A percentile compares a stretch with the other conserved stretches of the same genome.
These are phyloP conservation scores for Nipponacmea schrenckii DNA, from an alignment of 2,888 invertebrate genomes.

Conservation along the genomic window DNA sequence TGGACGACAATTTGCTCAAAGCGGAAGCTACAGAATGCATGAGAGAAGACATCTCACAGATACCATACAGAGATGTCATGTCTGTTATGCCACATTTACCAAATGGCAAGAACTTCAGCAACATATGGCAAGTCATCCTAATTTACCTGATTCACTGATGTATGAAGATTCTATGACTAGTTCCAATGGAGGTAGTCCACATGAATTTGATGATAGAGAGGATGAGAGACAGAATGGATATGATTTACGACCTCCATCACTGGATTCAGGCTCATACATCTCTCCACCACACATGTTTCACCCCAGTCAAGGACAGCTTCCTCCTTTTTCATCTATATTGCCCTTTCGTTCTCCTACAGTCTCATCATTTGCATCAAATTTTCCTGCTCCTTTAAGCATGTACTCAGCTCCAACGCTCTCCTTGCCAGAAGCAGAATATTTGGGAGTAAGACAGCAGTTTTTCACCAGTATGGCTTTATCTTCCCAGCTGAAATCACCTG, in stretches of 20 bases:
- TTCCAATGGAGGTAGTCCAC: neutral
- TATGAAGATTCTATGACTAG: constrained; percentile 5
- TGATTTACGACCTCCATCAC: neutral
- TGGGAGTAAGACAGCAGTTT: constrained; percentile 19
- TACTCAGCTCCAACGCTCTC: constrained; percentile 29
- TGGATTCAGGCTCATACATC: constrained; percentile 21
- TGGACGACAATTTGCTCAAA: constrained; percentile 56
- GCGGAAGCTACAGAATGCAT: constrained; percentile 60
- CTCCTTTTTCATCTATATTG: constrained; percentile 46
- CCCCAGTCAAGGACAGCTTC: constrained; percentile 40
- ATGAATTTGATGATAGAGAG: neutral
- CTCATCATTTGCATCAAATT: constrained; percentile 25
- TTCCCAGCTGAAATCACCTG: constrained; percentile 26
- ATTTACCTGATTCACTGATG: constrained; percentile 17
- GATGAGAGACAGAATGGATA: constrained; percentile 7
- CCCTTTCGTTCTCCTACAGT: constrained; percentile 34
- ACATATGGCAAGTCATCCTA: constrained; percentile 55
- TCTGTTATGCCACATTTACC: constrained; percentile 54
- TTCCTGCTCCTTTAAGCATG: constrained; percentile 38
- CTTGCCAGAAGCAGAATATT: constrained; percentile 21
- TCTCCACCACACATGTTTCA: constrained; percentile 25
- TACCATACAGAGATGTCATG: constrained; percentile 53
- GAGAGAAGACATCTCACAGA: constrained; percentile 58
- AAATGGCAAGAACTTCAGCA: constrained; percentile 53
- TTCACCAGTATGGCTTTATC: constrained; percentile 24